Conservation (phyloP, 2,888 invertebrate genomes). For the Idaea biselata region DNA sequence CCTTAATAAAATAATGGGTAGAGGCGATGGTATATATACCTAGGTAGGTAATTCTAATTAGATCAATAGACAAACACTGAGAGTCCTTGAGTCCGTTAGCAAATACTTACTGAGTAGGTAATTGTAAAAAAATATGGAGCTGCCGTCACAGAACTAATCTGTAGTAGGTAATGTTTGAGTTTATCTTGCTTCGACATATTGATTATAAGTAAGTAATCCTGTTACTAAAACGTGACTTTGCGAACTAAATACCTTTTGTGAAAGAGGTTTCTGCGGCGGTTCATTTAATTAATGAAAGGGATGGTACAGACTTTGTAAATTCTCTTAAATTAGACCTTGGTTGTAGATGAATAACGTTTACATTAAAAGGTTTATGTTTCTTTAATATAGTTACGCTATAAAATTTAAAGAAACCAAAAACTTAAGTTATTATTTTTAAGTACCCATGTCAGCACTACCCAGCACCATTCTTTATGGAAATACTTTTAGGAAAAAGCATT, state of each 20-base stretch:
- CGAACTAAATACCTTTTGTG: conserved; percentile 37
- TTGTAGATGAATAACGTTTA: not conserved
- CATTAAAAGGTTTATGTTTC: not conserved
- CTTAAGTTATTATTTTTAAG: too few relatives aligned
- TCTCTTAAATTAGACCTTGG: not conserved
- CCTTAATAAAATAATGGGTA: not conserved
- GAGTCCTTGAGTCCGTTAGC: conserved; percentile 10
- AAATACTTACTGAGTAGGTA: not conserved
- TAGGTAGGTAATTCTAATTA: not conserved
- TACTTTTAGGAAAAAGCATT: too few relatives aligned
- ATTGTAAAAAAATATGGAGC: conserved; percentile 14
- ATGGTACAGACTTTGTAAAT: not conserved
- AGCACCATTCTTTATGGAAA: too few relatives aligned
- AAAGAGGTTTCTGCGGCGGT: conserved; percentile 36
- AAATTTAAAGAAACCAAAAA: not conserved
- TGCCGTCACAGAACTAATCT: conserved; percentile 18
- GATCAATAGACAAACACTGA: not conserved
- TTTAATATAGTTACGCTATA: not conserved
- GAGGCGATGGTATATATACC: not conserved
- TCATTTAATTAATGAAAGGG: conserved; percentile 2
- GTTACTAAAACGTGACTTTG: conserved; percentile 46
- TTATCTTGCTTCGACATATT: conserved; percentile 33
- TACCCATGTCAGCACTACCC: too few relatives aligned
- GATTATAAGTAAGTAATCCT: conserved; percentile 41
- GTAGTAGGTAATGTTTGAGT: conserved; percentile 9